Evolutionary conservation across 2,888 invertebrate genomes (phyloP), one percentile per base, ranked within the genome.

Genomic region (Congeria kusceri): DNA sequence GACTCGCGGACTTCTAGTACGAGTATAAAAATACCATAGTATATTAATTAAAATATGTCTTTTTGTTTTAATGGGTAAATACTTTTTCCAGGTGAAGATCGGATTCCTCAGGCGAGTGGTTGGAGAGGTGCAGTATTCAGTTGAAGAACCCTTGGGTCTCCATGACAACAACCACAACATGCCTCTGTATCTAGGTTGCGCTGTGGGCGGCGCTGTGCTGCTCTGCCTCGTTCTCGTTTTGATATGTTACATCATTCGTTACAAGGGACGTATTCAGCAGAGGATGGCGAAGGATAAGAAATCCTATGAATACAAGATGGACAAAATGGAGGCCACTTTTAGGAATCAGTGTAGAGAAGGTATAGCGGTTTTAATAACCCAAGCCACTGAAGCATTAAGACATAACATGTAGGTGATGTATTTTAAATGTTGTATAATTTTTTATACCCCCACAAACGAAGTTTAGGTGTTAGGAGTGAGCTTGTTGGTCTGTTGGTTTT

Each of bases 301-400:
- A 94, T 96, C 98, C 79, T 98, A 99, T 91, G 98, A 99, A 94
- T 97, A 99, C 89, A 99, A 99, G 94, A 98, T 99, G 97, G 99
- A 99, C 89, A 98, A 98, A 2, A 94, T 99, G 77, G 99, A 99
- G 94, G 98, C 98, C 93, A 99, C 98, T 93, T 99, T 99, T 0
- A 95, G 99, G 84, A 96, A 98, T 84, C 99, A 99, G 94, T 99
- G 99, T 94, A 99, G 99, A 94, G 97, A 99, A 95, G 94, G 93
- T 92, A 72, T 39, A 39, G 5, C 9, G 1, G 39, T 39, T 39
- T n/a, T n/a, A n/a, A n/a, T n/a, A n/a, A n/a, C n/a, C n/a, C n/a
- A n/a, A n/a, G n/a, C n/a, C n/a, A n/a, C n/a, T n/a, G n/a, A n/a
- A n/a, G n/a, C n/a, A n/a, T n/a, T n/a, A n/a, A n/a, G n/a, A n/a